phyloP scores from a whole-genome alignment of 2,113 vertebrate genomes.

The Xenopus laevis region DNA sequence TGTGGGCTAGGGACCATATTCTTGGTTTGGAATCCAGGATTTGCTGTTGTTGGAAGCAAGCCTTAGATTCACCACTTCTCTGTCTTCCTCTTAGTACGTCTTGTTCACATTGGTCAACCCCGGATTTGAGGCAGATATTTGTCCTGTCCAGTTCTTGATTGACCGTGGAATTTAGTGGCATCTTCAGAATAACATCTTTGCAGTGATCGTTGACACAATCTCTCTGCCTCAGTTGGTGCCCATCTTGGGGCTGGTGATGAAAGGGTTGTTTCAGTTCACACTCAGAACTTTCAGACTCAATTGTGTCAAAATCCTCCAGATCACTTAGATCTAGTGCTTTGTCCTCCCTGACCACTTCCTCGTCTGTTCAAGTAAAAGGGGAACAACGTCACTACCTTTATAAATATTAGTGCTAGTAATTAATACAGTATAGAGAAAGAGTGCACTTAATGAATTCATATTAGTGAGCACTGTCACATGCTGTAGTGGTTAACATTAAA shows the following conservation, averaged over 20 bases:
- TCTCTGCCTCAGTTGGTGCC: constrained; percentile 65
- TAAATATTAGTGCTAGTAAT: no score
- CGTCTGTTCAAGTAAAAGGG: constrained; percentile 64
- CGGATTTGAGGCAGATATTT: constrained; percentile 79
- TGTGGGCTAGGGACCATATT: constrained; percentile 96
- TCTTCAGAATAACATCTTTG: constrained; percentile 71
- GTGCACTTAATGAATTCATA: no score
- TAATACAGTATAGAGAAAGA: no score
- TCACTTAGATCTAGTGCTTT: constrained; percentile 91
- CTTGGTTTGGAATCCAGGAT: constrained; percentile 46
- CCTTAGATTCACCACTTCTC: constrained; percentile 68
- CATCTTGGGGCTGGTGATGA: constrained; percentile 66
- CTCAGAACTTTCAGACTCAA: constrained; percentile 85
- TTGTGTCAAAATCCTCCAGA: constrained; percentile 86
- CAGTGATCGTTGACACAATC: constrained; percentile 62
- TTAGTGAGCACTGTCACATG: no score
- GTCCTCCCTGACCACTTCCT: constrained; percentile 71
- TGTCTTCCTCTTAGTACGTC: constrained; percentile 64
- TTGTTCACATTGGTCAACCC: constrained; percentile 67
- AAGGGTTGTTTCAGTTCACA: constrained; percentile 86
- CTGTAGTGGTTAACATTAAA: no score
- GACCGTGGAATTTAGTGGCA: constrained; percentile 61
- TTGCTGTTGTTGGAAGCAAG: constrained; percentile 66
- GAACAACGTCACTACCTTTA: not conserved
- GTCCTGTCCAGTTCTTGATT: constrained; percentile 71